Conservation (phyloP, 2,113 vertebrate species). For the Rhegmatorhina hoffmannsi region DNA sequence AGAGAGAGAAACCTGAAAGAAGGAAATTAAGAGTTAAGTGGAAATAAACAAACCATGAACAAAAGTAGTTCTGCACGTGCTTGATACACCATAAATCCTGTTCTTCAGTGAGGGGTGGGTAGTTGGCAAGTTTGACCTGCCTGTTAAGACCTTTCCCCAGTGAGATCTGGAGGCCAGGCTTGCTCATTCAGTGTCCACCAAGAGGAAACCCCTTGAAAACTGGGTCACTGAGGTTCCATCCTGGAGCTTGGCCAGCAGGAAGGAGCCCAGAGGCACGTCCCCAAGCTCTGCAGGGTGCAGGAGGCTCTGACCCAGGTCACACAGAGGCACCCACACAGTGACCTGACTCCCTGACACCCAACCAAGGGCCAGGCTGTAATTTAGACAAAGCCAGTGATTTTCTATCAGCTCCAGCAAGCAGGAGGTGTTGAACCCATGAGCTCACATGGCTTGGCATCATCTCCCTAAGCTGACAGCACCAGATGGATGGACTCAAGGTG, state of each 20-base stretch:
- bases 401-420: neutral
- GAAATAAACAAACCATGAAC: neutral
- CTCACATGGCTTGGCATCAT: neutral
- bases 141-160: neutral
- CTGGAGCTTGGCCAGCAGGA: neutral
- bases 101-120: neutral
- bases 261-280: neutral
- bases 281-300: neutral
- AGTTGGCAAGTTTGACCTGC: neutral
- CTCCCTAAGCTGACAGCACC: neutral
- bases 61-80: neutral
- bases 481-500: neutral
- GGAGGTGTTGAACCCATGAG: slow-evolving; percentile 10
- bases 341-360: slow-evolving; percentile 2
- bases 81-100: neutral
- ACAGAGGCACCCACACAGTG: neutral
- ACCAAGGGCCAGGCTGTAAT: neutral
- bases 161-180: neutral
- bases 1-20: neutral
- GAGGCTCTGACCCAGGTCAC: neutral
- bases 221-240: neutral
- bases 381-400: neutral
- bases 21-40: neutral
- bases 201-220: neutral
- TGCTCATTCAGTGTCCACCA: neutral